These are phyloP conservation scores for Apus apus DNA, from an alignment of 2,113 vertebrate genomes.

Conservation along the genomic window DNA sequence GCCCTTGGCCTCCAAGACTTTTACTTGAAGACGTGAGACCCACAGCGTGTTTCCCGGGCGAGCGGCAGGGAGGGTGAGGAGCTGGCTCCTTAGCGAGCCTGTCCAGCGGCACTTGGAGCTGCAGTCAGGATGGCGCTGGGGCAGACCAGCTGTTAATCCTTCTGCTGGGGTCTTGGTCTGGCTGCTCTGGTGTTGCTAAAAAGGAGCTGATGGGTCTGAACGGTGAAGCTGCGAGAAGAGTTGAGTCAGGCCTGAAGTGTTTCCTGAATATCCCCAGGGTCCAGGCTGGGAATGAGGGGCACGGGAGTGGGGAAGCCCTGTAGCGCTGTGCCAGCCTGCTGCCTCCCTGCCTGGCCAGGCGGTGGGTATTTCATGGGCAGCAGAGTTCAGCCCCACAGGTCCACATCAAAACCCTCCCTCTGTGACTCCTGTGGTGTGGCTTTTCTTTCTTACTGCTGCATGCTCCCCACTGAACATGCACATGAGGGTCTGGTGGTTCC, in stretches of 20 bases:
- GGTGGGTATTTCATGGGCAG: fast-evolving
- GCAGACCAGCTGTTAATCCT: neutral
- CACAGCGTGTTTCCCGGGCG: fast-evolving
- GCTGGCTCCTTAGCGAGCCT: neutral
- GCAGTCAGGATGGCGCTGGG: neutral
- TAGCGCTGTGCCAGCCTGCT: neutral
- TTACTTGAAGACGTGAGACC: neutral
- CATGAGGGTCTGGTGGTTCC: neutral
- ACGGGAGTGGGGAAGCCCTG: neutral
- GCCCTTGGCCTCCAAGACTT: neutral
- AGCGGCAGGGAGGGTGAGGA: neutral
- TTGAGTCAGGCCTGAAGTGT: neutral
- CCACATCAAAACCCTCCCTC: neutral
- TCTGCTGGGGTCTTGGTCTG: neutral
- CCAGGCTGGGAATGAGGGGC: neutral
- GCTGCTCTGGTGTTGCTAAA: neutral
- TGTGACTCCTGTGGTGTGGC: fast-evolving
- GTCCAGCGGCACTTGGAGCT: fast-evolving
- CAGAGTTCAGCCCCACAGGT: neutral
- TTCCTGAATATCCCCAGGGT: neutral
- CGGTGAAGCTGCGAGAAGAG: neutral
- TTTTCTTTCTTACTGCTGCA: neutral
- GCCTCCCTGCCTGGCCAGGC: neutral
- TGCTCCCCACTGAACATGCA: fast-evolving
- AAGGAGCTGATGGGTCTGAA: neutral